Evolutionary conservation across 2,888 invertebrate species (phyloP), one percentile per base, ranked within the genome.

Genomic region (Sialis lutaria): DNA sequence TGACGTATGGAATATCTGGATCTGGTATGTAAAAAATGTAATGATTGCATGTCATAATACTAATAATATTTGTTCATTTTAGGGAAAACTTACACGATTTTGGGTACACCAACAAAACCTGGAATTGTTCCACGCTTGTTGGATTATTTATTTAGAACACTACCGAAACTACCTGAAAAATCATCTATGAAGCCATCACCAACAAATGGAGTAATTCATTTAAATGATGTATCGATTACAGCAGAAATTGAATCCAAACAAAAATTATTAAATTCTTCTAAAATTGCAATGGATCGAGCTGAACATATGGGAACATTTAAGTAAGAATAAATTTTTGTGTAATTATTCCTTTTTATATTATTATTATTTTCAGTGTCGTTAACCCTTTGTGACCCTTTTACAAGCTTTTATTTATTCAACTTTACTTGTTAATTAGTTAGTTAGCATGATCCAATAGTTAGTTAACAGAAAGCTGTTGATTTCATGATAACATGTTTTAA

Each of bases 1-100:
- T 93, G 53, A 81, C 85, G 0, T 93, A 92, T 61, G 93, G 93
- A 6, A 83, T 88, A 0, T 90, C 88, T 0, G 88, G 88, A 48
- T 86, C 91, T 0, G 93, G 93, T 31, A 91, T 91, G 63, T 7
- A 22, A 2, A 22, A 22, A 22, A 22, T 4, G 4, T 22, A 22
- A 22, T 22, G 22, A 22, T 22, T 2, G 2, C 22, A 22, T 22
- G 2, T 22, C 22, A 22, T 22, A 22, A 22, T 22, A 4, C 4
- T 22, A 22, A 22, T 22, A 22, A 22, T 30, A 45, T 6, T 39
- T 40, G 32, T 12, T 43, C 3, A 45, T 44, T 51, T 41, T 42
- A 60, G 62, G 62, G 0, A 64, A 63, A 58, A 64, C 63, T 1
- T 62, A 54, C 49, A 63, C 63, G 4, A 58, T 62, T 46, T 53